phyloP scores from a whole-genome alignment of 2,113 vertebrate genomes.

The Glaucidium brasilianum region DNA sequence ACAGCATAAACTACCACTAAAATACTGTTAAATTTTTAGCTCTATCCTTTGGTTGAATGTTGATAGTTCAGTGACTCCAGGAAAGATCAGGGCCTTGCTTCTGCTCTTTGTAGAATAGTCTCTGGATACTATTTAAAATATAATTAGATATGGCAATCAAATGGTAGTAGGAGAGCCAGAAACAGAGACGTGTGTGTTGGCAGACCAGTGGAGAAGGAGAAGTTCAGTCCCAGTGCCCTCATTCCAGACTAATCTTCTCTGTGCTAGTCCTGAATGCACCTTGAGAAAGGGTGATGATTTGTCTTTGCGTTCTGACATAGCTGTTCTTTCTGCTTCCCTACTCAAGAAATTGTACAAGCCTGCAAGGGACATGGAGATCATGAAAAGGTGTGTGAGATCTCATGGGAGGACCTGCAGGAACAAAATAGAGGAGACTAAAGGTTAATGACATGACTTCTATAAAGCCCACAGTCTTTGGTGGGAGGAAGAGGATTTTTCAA shows the following conservation, averaged over 20 bases:
- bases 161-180: neutral
- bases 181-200: neutral
- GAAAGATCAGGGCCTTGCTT: neutral
- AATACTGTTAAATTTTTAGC: neutral
- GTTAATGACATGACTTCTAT: neutral
- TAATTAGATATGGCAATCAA: neutral
- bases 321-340: constrained; percentile 17
- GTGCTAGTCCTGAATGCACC: neutral
- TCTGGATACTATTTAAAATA: neutral
- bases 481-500: neutral
- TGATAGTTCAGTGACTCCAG: neutral
- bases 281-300: neutral
- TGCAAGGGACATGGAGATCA: neutral
- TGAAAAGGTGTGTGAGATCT: constrained; percentile 56
- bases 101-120: neutral
- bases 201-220: neutral
- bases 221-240: neutral
- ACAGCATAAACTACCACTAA: neutral
- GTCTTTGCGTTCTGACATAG: neutral
- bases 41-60: neutral
- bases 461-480: neutral
- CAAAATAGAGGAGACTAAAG: neutral
- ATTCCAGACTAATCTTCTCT: neutral
- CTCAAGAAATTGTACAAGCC: constrained; percentile 43
- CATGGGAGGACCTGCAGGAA: constrained; percentile 27